Conservation (phyloP, 2,113 vertebrate species). For the Malurus cyaneus region DNA sequence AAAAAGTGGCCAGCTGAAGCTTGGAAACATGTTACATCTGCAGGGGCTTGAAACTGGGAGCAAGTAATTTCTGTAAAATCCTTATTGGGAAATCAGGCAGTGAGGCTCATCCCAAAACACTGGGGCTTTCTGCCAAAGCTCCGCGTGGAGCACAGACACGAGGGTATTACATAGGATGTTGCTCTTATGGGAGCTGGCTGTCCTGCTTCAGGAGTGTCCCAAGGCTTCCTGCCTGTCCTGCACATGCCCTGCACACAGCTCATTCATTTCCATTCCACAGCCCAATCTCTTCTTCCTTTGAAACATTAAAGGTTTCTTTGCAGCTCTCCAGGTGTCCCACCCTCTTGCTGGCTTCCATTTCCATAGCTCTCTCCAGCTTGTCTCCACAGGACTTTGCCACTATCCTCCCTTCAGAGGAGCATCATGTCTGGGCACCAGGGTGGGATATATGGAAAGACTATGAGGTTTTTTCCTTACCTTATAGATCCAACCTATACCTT, state of each 20-base stretch:
- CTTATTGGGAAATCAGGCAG: slow-evolving; percentile 3
- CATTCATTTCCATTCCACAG: neutral
- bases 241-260: neutral
- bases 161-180: neutral
- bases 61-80: neutral
- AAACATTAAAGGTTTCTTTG: slow-evolving; percentile 5
- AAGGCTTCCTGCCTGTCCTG: neutral
- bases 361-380: neutral
- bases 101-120: neutral
- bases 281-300: neutral
- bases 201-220: neutral
- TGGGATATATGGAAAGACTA: neutral
- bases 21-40: neutral
- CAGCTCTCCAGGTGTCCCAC: neutral
- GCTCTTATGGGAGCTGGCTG: neutral
- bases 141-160: neutral
- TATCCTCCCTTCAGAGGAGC: neutral
- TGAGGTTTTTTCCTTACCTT: rapidly evolving
- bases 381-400: neutral
- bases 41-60: neutral
- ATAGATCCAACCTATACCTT: neutral
- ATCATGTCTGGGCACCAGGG: neutral
- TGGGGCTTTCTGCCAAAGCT: neutral
- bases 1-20: neutral
- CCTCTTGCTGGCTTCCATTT: neutral